Conservation (phyloP, 2,113 vertebrate species). For the Strix aluco region DNA sequence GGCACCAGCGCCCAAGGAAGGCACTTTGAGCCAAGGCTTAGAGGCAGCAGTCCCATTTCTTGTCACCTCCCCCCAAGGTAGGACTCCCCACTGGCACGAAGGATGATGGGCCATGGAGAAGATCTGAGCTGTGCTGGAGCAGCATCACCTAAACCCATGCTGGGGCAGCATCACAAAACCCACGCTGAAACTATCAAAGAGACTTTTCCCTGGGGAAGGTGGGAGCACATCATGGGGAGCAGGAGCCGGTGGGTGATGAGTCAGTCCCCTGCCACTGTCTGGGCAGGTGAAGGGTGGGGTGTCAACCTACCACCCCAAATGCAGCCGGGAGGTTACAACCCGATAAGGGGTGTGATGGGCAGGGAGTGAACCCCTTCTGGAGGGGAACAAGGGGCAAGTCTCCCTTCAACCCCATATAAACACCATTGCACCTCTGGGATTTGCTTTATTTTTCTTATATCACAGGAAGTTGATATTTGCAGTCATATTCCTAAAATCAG, state of each 20-base stretch:
- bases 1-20: not conserved
- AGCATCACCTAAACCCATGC: not conserved
- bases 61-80: not conserved
- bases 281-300: not conserved
- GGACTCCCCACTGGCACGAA: fast-evolving
- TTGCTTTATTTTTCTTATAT: not conserved
- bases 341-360: fast-evolving
- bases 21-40: not conserved
- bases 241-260: fast-evolving
- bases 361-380: not conserved
- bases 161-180: not conserved
- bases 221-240: fast-evolving
- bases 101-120: not conserved
- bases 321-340: not conserved
- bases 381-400: fast-evolving
- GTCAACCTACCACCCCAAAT: not conserved
- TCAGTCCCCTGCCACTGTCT: not conserved
- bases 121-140: not conserved
- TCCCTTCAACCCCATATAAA: not conserved
- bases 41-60: not conserved
- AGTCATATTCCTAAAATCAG: not conserved
- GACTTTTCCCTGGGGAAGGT: not conserved
- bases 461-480: not conserved
- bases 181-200: not conserved
- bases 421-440: not conserved